Conservation (phyloP, 2,113 vertebrate species). For the Monopterus albus region DNA sequence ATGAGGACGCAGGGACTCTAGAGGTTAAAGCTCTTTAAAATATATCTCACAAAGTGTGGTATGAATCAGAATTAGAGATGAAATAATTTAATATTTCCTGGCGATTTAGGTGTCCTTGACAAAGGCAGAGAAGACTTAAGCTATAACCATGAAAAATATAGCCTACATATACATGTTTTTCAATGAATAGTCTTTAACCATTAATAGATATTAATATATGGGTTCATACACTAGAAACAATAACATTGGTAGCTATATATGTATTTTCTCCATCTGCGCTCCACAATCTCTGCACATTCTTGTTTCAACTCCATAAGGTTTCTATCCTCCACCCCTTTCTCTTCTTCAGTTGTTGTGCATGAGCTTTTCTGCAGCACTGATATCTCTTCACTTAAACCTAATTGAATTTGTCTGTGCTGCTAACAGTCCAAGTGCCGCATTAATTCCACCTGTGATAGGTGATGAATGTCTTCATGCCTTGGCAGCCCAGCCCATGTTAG, state of each 20-base stretch:
- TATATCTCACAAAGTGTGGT: too few relatives aligned
- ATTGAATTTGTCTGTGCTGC: conserved; percentile 97
- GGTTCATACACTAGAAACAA: not conserved
- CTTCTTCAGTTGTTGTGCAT: conserved; percentile 67
- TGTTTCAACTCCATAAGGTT: not conserved
- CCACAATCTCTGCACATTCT: conserved; percentile 21
- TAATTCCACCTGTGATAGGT: conserved; percentile 95
- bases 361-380: conserved; percentile 82
- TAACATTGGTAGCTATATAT: not conserved
- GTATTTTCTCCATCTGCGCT: conserved; percentile 31
- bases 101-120: not conserved
- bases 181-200: not conserved
- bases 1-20: too few relatives aligned
- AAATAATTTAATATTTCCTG: not conserved
- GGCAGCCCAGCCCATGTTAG: conserved; percentile 93
- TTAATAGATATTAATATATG: not conserved
- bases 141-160: not conserved
- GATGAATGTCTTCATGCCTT: conserved; percentile 98
- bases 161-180: not conserved
- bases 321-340: conserved; percentile 1
- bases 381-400: conserved; percentile 91
- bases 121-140: not conserved
- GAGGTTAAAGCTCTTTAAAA: too few relatives aligned
- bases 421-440: conserved; percentile 97
- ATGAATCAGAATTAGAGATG: not conserved